Conservation (phyloP, 2,888 invertebrate species). For the Yponomeuta cagnagella region DNA sequence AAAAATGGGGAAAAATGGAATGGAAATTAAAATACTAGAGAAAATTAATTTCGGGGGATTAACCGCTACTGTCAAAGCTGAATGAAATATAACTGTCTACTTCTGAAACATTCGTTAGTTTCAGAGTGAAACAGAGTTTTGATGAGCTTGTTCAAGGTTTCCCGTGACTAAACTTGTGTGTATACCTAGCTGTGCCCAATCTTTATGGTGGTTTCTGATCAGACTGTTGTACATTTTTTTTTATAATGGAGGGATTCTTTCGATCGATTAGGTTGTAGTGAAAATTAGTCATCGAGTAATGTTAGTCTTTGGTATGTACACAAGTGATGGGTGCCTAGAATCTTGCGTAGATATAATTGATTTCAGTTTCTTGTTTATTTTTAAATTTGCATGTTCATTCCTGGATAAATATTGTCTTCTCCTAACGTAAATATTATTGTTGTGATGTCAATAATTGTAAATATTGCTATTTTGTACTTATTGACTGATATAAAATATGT, state of each 20-base stretch:
- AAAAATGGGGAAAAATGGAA: too few relatives aligned
- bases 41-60: too few relatives aligned
- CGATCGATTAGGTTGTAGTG: too few relatives aligned
- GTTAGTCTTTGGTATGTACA: not conserved
- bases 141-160: too few relatives aligned
- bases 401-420: not conserved
- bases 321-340: not conserved
- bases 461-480: slow-evolving; percentile 60
- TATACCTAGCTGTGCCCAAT: too few relatives aligned
- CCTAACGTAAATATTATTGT: slow-evolving; percentile 17
- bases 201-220: too few relatives aligned
- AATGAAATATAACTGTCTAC: too few relatives aligned
- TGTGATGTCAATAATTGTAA: slow-evolving; percentile 47
- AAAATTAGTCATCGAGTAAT: not conserved
- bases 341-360: not conserved
- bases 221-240: not conserved
- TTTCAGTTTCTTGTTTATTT: not conserved
- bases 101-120: too few relatives aligned
- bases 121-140: too few relatives aligned
- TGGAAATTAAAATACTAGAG: too few relatives aligned
- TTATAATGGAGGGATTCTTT: not conserved
- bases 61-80: too few relatives aligned
- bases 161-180: too few relatives aligned
- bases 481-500: slow-evolving; percentile 35
- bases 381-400: not conserved